Base-by-base conservation (phyloP, 2,113 vertebrate genomes). In the Pipa parva region DNA sequence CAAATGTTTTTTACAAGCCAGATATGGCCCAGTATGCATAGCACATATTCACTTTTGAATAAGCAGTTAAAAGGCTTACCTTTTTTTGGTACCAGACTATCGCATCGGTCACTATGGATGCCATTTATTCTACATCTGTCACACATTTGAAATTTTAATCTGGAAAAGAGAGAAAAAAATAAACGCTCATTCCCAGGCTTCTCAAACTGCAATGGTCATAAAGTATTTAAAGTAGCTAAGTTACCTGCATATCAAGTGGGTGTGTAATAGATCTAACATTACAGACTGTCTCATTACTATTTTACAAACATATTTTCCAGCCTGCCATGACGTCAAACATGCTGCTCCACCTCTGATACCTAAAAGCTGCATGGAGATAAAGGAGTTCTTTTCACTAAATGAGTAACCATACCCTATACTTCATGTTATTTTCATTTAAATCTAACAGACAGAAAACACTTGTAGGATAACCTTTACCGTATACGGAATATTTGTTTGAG, bases 31-130 rank as follows among this genome's bases (percentile, higher is more conserved):
- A n/a, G n/a, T n/a, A n/a, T n/a, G n/a, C n/a, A n/a, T n/a, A n/a
- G n/a, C n/a, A n/a, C n/a, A n/a, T n/a, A n/a, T n/a, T n/a, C n/a
- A n/a, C n/a, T n/a, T n/a, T n/a, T n/a, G n/a, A n/a, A n/a, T 67
- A 42, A 45, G 21, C 8, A 56, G 72, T 78, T 27, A 2, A 73
- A 63, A 73, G 59, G 74, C 95, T 94, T 91, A 99, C 97, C 95
- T 99, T 99, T 81, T 97, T 99, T 87, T 99, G 97, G 90, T 98
- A 98, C 96, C 96, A 98, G 80, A 98, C 92, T 88, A 99, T 97
- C 79, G 97, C 95, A 95, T 99, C 96, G 84, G 94, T 94, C 76
- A 98, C 95, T 92, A 90, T 97, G 87, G 94, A 97, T 88, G 96
- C 97, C 97, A 99, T 99, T 94, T 95, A 97, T 93, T 88, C 90